Percentiles rank a stretch among this genome's conserved stretches.
phyloP scores from a whole-genome alignment of 53 echinoderm and acorn worm genomes.

The Temnopleurus reevesii region DNA sequence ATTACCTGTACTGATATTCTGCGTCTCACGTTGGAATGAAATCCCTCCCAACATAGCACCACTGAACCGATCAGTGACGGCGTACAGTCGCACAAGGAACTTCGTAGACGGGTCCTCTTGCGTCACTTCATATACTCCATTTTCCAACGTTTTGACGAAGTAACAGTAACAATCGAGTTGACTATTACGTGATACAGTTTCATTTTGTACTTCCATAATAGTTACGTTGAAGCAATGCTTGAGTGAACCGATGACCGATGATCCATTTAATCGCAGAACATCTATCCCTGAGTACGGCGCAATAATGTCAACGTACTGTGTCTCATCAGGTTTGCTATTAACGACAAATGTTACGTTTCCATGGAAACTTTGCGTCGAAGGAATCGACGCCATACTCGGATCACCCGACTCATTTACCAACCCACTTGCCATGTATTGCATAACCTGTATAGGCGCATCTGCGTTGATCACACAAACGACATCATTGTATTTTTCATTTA shows the following conservation, averaged over 20 bases:
- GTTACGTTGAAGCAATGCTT: slow-evolving; percentile 4
- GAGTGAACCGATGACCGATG: neutral
- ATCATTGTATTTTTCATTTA: neutral
- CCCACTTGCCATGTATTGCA: neutral
- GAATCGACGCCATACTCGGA: neutral
- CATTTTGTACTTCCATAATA: too few species aligned
- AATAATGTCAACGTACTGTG: slow-evolving; percentile 3
- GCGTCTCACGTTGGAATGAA: too few species aligned
- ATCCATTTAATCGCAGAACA: neutral
- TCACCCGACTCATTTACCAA: neutral
- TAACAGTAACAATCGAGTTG: too few species aligned
- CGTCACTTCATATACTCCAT: neutral
- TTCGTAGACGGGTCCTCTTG: neutral
- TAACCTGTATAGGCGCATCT: neutral
- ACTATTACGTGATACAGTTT: too few species aligned
- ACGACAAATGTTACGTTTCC: neutral
- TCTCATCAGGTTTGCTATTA: neutral
- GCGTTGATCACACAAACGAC: too few species aligned
- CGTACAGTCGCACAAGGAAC: neutral
- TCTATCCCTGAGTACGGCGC: neutral
- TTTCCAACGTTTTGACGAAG: too few species aligned
- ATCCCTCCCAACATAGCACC: neutral
- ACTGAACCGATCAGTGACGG: neutral
- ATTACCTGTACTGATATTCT: too few species aligned
- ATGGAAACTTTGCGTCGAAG: neutral